These are phyloP conservation scores for Percina caprodes DNA, from an alignment of 2,113 vertebrate genomes.

Conservation along the genomic window DNA sequence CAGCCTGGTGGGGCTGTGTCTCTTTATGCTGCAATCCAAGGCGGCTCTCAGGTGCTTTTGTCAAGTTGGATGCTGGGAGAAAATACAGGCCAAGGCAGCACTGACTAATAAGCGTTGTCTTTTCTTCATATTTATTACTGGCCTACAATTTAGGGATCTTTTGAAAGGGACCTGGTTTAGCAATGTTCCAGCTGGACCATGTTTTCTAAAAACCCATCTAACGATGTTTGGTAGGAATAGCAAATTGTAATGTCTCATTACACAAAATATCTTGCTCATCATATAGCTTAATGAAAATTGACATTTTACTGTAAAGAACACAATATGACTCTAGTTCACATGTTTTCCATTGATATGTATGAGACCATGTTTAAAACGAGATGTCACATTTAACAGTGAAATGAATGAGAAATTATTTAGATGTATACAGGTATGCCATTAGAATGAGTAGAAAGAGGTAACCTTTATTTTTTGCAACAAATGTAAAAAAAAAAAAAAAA, in stretches of 20 bases:
- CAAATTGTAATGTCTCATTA: neutral
- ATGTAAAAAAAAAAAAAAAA: no score
- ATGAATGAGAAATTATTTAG: neutral
- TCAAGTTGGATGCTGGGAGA: neutral
- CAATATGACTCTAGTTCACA: neutral
- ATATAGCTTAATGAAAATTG: neutral
- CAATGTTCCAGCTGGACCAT: neutral
- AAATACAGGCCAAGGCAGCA: conserved; percentile 11
- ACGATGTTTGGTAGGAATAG: neutral
- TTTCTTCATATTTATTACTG: neutral
- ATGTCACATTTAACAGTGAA: neutral
- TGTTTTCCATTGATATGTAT: neutral
- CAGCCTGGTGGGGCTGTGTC: neutral
- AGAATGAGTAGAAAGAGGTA: neutral
- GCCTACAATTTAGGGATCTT: neutral
- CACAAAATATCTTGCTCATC: neutral
- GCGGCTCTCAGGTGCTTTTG: conserved; percentile 15
- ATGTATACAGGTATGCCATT: no score
- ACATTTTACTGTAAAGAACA: neutral
- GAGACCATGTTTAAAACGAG: neutral
- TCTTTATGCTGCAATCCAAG: conserved; percentile 22
- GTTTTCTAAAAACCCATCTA: neutral
- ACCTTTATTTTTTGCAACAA: neutral
- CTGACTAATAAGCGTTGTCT: neutral
- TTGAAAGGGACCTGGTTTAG: neutral